phyloP scores from a whole-genome alignment of 2,888 invertebrate species.

The Phaedon cochleariae region DNA sequence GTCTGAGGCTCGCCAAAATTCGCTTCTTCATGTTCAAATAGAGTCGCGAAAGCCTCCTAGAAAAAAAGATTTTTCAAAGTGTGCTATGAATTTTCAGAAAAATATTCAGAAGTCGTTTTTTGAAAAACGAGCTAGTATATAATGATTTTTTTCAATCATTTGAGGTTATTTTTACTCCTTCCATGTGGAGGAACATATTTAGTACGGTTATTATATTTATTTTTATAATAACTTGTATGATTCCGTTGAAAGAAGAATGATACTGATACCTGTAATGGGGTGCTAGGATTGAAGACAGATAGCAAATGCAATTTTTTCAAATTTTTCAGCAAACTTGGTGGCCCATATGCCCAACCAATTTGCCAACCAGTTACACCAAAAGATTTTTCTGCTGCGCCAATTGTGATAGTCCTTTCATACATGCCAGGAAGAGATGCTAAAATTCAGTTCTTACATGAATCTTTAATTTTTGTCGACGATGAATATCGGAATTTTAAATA shows the following conservation, averaged over 20 bases:
- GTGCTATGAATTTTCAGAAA: no score
- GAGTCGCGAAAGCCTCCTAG: conserved; percentile 89
- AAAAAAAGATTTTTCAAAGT: no score
- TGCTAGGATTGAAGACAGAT: conserved; percentile 90
- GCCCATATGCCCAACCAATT: conserved; percentile 96
- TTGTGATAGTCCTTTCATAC: conserved; percentile 97
- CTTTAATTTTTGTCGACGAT: background rate
- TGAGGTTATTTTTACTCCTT: no score
- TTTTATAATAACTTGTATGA: no score
- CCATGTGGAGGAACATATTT: no score
- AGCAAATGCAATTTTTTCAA: conserved; percentile 93
- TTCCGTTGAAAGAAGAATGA: no score
- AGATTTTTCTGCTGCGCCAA: conserved; percentile 97
- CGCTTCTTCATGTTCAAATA: conserved; percentile 84
- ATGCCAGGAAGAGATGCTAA: conserved; percentile 92
- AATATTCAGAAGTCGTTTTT: no score
- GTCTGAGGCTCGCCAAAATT: conserved; percentile 78
- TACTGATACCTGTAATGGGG: conserved; percentile 79
- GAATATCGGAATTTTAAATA: background rate
- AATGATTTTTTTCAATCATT: no score
- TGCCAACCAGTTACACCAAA: conserved; percentile 99
- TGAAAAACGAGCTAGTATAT: no score
- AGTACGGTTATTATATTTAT: no score
- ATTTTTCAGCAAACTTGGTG: conserved; percentile 79
- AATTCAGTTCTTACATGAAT: conserved; percentile 25